Base-by-base conservation (phyloP, 2,113 vertebrate species). In the Alouatta palliata region DNA sequence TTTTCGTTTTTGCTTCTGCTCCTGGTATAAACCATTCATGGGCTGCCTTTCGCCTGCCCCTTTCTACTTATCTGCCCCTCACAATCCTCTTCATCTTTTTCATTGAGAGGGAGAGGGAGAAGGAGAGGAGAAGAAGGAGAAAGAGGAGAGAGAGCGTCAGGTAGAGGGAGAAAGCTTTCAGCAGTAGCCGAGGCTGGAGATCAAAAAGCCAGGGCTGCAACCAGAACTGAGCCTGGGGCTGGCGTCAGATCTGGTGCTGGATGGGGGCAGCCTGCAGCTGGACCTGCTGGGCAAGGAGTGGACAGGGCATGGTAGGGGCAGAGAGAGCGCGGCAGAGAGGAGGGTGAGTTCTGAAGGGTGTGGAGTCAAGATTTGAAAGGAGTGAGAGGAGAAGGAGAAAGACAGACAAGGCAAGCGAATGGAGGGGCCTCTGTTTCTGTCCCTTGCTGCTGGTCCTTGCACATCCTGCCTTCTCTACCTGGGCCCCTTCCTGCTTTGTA, bases 211-310 rank as follows among this genome's bases (percentile, higher is more conserved):
- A 4, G 61, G 19, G 4, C 1, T 56, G 8, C 19, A 30, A 6
- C 10, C 47, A 16, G 68, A 40, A 25, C 40, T 58, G 66, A 61
- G 17, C 14, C 54, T 47, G 35, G 30, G 35, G 20, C 27, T 71
- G 40, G 35, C 0, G 0, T 56, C 5, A 2, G 35, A 23, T 2
- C 1, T 3, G 40, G 20, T 19, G 5, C 16, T 5, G 32, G 21
- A 79, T 52, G 12, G 7, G 47, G 49, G 35, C 1, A 7, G 11
- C 37, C 71, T 3, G 7, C 8, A 25, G 49, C n/a, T 12, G 14
- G 49, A 58, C 6, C 54, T 19, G 14, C 45, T 3, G 5, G 71
- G 21, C 35, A 4, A 2, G 32, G 79, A 54, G 21, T 0, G 8
- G 21, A 6, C 2, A 8, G 30, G 9, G 4, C 0, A 8, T 23